Evolutionary conservation across 2,113 vertebrate species (phyloP), one percentile per base, ranked within the genome.

Genomic region (Peromyscus maniculatus): DNA sequence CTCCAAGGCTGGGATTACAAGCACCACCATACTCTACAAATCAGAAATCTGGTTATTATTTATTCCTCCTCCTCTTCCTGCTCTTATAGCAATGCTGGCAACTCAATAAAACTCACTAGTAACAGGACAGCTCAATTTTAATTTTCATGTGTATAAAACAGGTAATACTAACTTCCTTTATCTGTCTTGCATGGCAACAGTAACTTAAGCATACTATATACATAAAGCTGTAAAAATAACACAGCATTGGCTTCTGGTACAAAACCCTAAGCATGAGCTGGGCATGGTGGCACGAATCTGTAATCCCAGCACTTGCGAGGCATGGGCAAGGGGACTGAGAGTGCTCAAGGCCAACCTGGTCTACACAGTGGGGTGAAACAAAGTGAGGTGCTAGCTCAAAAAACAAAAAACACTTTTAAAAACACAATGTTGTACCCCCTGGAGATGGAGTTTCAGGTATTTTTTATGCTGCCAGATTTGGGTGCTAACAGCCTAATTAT

Each of bases 131-230:
- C 52, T 95, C 72, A 69, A 52, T 36, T 93, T 17, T 57, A 62
- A 24, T 46, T 89, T 96, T 93, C 75, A 36, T 74, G 36, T 71
- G 28, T 74, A 49, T 69, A 46, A 86, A 62, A 31, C 15, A 86
- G 43, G 12, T 55, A 91, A 93, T 1, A 86, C 15, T 21, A 67
- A 89, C 62, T 92, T 93, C 22, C 19, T 95, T 87, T 66, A 69
- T 57, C 49, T 90, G 24, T 77, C 83, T 91, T 49, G 28, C 0
- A 1, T 43, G 16, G 77, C 8, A 86, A 91, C 21, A 12, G 7
- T 52, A 96, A 87, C 33, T 80, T 39, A 78, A 95, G 15, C 31
- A 86, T 52, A 93, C 21, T 59, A 93, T 52, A 89, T 62, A 52
- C 67, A 72, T 46, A 39, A 89, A 79, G 64, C 21, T 94, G 19